Percentiles rank a stretch among this genome's conserved stretches.
Conservation (phyloP, 2,797 vertebrate species). For the Enteromius mattozi region DNA sequence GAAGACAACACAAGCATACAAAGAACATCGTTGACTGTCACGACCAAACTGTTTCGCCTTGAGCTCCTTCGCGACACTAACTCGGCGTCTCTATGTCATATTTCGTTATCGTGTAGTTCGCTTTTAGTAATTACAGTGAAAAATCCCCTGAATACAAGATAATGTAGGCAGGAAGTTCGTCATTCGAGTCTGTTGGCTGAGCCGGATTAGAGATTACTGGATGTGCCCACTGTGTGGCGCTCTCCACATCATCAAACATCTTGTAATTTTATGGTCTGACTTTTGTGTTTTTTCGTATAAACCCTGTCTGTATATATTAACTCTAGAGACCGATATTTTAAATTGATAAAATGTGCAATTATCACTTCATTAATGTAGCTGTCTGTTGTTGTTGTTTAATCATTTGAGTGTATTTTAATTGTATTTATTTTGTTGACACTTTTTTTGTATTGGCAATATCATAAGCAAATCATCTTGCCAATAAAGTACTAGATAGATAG, state of each 20-base stretch:
- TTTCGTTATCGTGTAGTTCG: slow-evolving; percentile 6
- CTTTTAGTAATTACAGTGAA: slow-evolving; percentile 16
- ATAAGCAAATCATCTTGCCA: background rate
- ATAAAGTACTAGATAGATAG: background rate
- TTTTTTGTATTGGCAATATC: background rate
- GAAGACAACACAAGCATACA: slow-evolving; percentile 32
- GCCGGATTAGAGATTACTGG: slow-evolving; percentile 49
- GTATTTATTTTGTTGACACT: background rate
- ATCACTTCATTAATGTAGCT: background rate
- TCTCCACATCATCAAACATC: background rate
- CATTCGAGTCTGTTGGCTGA: slow-evolving; percentile 51
- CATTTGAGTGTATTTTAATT: background rate
- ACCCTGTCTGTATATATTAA: background rate
- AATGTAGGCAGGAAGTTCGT: slow-evolving; percentile 68
- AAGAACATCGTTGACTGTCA: slow-evolving; percentile 38
- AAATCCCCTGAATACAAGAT: slow-evolving; percentile 34
- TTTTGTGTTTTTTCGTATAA: background rate
- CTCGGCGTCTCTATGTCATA: slow-evolving; percentile 15
- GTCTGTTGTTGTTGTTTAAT: background rate
- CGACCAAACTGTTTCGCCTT: slow-evolving; percentile 11
- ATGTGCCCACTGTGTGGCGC: slow-evolving; percentile 47
- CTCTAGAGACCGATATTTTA: background rate
- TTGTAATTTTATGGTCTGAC: slow-evolving; percentile 12
- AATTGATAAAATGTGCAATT: background rate
- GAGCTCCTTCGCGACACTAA: background rate